phyloP scores from a whole-genome alignment of 1,140 invertebrate species.

The Drosophila nigromelanica region DNA sequence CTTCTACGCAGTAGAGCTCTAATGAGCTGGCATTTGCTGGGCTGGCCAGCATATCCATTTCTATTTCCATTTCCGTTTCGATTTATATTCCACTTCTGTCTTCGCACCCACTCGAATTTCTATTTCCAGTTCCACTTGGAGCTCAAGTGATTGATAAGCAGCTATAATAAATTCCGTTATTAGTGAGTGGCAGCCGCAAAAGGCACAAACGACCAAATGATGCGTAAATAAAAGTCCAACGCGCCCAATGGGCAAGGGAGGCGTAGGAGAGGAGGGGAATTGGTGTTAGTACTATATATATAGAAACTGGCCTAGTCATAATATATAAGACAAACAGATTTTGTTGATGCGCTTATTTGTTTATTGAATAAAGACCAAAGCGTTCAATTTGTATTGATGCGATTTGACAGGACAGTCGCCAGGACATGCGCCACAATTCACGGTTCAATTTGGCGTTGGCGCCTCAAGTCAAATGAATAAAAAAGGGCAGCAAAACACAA shows the following conservation, averaged over 20 bases:
- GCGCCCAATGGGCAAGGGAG: conserved; percentile 7
- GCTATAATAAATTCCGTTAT: conserved; percentile 75
- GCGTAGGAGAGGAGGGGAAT: neutral
- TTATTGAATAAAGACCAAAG: conserved; percentile 47
- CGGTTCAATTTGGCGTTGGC: conserved; percentile 44
- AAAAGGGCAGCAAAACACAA: neutral
- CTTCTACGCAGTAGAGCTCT: conserved; percentile 13
- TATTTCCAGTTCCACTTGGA: conserved; percentile 62
- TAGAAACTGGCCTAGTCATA: conserved; percentile 36
- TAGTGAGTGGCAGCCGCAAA: conserved; percentile 40
- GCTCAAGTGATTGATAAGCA: conserved; percentile 67
- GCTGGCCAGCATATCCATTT: conserved; percentile 9
- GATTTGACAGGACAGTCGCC: conserved; percentile 34
- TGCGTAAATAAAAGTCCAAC: conserved; percentile 51
- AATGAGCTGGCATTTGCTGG: conserved; percentile 52
- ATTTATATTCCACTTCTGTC: neutral
- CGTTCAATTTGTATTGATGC: conserved; percentile 40
- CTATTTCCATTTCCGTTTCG: neutral
- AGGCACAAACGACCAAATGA: conserved; percentile 53
- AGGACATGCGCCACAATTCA: conserved; percentile 6
- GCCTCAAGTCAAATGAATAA: neutral
- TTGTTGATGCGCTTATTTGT: conserved; percentile 45
- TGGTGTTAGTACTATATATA: neutral
- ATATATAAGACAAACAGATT: conserved; percentile 61
- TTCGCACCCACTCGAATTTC: neutral